A percentile compares a stretch with the other conserved stretches of the same genome.
These are phyloP conservation scores for Perodicticus potto DNA, from an alignment of 2,797 vertebrate genomes.

Conservation along the genomic window DNA sequence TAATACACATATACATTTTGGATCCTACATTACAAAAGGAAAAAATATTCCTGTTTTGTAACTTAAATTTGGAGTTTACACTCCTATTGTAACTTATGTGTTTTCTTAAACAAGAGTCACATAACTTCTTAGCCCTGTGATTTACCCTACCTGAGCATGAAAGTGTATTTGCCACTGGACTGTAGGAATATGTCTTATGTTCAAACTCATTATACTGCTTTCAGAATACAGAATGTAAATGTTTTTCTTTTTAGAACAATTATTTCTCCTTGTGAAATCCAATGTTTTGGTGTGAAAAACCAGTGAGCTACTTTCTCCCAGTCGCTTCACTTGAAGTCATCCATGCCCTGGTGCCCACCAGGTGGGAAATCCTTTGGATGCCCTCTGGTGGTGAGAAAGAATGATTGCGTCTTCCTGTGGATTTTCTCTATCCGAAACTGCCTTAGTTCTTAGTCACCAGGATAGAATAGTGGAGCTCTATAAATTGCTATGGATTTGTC, in stretches of 20 bases:
- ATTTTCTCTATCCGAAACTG: not conserved
- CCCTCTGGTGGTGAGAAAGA: slow-evolving; percentile 58
- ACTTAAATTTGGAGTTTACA: slow-evolving; percentile 3
- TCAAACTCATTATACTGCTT: not conserved
- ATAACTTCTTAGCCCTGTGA: not conserved
- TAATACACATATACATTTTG: not conserved
- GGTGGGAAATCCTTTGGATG: not conserved
- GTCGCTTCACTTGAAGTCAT: not conserved
- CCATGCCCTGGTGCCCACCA: rapidly evolving
- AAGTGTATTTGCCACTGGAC: not conserved
- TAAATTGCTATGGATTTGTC: not conserved
- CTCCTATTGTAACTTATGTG: not conserved
- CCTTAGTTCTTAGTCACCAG: not conserved
- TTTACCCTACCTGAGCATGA: not conserved
- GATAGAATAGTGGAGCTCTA: not conserved
- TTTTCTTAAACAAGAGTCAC: not conserved
- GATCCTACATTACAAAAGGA: not conserved
- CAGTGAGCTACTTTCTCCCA: not conserved
- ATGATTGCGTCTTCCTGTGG: not conserved
- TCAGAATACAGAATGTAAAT: not conserved
- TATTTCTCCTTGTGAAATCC: not conserved
- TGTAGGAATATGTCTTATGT: not conserved
- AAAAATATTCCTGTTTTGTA: not conserved
- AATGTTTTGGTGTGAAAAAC: not conserved
- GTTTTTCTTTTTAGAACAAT: not conserved